Evolutionary conservation across 2,113 vertebrate species (phyloP).

Genomic region (Ophthalmolycus amberensis): DNA sequence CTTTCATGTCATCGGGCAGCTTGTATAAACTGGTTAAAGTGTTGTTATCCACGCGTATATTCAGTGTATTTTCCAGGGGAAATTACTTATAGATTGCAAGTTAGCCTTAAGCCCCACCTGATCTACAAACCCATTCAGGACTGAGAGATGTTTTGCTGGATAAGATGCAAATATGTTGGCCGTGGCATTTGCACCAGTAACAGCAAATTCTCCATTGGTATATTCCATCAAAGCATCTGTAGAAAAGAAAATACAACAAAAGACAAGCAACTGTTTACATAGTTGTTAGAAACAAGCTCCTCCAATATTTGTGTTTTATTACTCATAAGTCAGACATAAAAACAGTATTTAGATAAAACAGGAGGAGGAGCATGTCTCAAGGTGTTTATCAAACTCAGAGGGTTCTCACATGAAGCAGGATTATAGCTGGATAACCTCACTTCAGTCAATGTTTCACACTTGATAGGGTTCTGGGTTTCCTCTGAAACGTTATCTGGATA

Average conservation of each 20-base stretch:
- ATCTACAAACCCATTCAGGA: constrained; percentile 90
- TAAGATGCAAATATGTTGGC: constrained; percentile 96
- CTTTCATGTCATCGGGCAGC: neutral
- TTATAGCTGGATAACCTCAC: neutral
- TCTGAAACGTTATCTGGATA: neutral
- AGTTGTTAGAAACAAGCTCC: neutral
- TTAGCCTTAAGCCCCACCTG: constrained; percentile 83
- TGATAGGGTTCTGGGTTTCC: neutral
- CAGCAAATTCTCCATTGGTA: constrained; percentile 82
- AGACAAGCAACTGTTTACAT: neutral
- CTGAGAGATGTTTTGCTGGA: constrained; percentile 88
- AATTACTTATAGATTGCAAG: neutral
- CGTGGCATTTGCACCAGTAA: constrained; percentile 90
- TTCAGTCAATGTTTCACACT: neutral
- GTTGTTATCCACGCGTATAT: neutral
- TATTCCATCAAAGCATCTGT: constrained; percentile 90
- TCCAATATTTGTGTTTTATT: neutral
- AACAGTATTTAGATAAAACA: neutral
- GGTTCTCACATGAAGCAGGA: neutral
- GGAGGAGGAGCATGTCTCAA: neutral
- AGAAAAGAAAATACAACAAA: constrained; percentile 36
- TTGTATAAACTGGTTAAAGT: neutral
- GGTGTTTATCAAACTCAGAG: neutral
- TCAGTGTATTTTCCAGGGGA: neutral
- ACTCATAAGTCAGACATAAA: constrained; percentile 1